Conservation (phyloP, 2,888 invertebrate species). For the Nemapogon koenigi region DNA sequence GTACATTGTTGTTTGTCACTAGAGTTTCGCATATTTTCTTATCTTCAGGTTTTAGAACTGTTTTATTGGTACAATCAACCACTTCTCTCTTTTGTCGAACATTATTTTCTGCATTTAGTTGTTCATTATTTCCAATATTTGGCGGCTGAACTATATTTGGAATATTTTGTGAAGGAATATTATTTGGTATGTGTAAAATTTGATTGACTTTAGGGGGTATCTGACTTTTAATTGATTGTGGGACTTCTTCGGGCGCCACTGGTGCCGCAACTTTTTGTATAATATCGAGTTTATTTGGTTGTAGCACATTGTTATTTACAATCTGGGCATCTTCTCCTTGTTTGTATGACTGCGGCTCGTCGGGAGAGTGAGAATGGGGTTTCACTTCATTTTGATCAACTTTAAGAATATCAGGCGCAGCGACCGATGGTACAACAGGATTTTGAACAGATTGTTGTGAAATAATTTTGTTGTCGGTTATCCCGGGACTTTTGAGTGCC, state of each 20-base stretch:
- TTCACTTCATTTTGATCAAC: slow-evolving; percentile 5
- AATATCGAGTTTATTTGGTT: neutral
- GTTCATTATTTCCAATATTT: slow-evolving; percentile 16
- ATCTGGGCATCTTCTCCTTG: slow-evolving; percentile 33
- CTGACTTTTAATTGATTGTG: too few relatives aligned
- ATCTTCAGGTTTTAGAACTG: slow-evolving; percentile 28
- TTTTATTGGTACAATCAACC: slow-evolving; percentile 36
- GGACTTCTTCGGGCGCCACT: too few relatives aligned
- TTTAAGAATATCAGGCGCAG: slow-evolving; percentile 6
- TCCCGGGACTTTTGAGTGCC: neutral
- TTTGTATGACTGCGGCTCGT: slow-evolving; percentile 48
- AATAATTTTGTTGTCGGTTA: neutral
- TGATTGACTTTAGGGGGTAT: too few relatives aligned
- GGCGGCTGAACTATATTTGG: too few relatives aligned
- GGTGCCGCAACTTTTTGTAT: too few relatives aligned
- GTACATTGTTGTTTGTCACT: slow-evolving; percentile 15
- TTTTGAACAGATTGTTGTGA: slow-evolving; percentile 3
- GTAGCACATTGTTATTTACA: neutral
- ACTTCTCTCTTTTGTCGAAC: slow-evolving; percentile 40
- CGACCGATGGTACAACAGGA: neutral
- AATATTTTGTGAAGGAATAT: slow-evolving; percentile 10
- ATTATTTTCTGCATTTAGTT: slow-evolving; percentile 13
- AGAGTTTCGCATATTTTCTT: slow-evolving; percentile 35
- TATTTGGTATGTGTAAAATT: too few relatives aligned
- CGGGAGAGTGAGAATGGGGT: slow-evolving; percentile 34